Percentiles rank a stretch among this genome's conserved stretches.
These are phyloP conservation scores for Epizoanthus stellaris DNA, from an alignment of 92 coral and sea anemone genomes.

Conservation along the genomic window DNA sequence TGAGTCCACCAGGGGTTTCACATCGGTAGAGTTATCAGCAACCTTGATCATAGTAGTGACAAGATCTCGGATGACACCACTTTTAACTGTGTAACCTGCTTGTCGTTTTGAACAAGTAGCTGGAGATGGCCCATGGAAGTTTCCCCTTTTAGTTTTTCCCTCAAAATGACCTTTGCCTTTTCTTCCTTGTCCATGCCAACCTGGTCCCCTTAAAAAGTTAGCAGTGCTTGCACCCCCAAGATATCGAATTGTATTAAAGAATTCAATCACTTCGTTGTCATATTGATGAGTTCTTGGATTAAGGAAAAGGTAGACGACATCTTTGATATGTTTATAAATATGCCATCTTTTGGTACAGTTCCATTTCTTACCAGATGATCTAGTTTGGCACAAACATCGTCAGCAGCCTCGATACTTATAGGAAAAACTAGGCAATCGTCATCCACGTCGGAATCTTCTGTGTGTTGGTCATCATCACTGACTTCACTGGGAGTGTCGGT, in stretches of 20 bases:
- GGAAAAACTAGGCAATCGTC: constrained; percentile 52
- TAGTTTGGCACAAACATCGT: constrained; percentile 65
- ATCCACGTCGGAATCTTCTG: constrained; percentile 63
- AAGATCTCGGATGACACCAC: constrained; percentile 66
- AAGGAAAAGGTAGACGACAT: constrained; percentile 36
- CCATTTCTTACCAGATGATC: constrained; percentile 46
- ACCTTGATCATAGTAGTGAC: constrained; percentile 57
- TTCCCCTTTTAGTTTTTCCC: constrained; percentile 60
- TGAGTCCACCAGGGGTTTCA: constrained; percentile 48
- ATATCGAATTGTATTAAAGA: constrained; percentile 62
- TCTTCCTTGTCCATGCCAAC: constrained; percentile 61
- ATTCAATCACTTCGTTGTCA: constrained; percentile 60
- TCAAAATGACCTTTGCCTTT: constrained; percentile 68
- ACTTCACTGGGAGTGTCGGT: neutral
- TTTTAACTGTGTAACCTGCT: constrained; percentile 65
- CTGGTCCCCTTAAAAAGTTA: constrained; percentile 64
- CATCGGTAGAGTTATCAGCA: constrained; percentile 63
- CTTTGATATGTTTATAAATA: constrained; percentile 45
- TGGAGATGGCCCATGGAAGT: constrained; percentile 65
- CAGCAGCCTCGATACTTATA: constrained; percentile 56
- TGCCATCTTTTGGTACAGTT: constrained; percentile 48
- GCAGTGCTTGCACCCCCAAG: constrained; percentile 70
- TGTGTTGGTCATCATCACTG: constrained; percentile 2
- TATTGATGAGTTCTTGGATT: constrained; percentile 53
- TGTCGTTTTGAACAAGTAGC: constrained; percentile 63